Percentiles rank a stretch among this genome's conserved stretches.
Conservation (phyloP, 2,888 invertebrate species). For the Cataglyphis rosenhaueri region DNA sequence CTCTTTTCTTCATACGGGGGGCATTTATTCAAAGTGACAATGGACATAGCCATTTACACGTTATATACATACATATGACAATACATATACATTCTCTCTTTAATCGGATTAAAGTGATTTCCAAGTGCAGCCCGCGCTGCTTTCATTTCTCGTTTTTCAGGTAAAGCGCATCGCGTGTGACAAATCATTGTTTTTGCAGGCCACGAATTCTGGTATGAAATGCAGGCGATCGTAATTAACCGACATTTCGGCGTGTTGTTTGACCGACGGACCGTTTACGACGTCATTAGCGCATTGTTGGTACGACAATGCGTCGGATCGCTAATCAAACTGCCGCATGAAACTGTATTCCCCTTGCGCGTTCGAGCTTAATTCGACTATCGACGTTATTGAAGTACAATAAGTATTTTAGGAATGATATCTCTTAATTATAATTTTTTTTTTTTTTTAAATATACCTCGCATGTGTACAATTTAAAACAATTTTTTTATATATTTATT, state of each 20-base stretch:
- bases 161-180: background rate
- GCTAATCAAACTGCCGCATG: conserved; percentile 28
- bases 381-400: background rate
- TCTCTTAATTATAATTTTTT: background rate
- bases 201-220: conserved; percentile 27
- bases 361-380: conserved; percentile 6
- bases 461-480: background rate
- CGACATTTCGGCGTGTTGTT: conserved; percentile 45
- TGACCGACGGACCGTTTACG: conserved; percentile 46
- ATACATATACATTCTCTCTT: conserved; percentile 3
- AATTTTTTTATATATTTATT: background rate
- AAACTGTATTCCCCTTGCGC: conserved; percentile 25
- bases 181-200: conserved; percentile 40
- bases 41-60: background rate
- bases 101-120: conserved; percentile 30
- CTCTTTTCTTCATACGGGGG: background rate
- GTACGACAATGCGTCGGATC: conserved; percentile 17
- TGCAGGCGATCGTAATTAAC: conserved; percentile 21
- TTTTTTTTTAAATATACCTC: background rate
- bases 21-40: background rate
- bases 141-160: background rate
- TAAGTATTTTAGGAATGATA: background rate
- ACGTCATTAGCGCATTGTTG: conserved; percentile 46
- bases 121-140: background rate
- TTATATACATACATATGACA: background rate